Evolutionary conservation across 2,113 vertebrate genomes (phyloP).

Genomic region (Zosterops japonicus): DNA sequence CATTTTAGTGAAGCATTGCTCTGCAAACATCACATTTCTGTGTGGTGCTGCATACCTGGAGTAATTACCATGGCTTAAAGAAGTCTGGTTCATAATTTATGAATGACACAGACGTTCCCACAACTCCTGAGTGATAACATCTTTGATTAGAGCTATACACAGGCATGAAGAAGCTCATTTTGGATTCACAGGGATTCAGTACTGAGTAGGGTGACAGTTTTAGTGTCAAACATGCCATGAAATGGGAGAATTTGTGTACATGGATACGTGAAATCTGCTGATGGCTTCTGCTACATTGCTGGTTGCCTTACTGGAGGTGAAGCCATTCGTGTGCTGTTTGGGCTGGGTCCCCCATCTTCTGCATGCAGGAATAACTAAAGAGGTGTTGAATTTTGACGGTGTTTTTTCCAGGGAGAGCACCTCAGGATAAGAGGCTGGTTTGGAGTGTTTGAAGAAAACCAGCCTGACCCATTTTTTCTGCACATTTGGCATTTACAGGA

Average conservation of each 20-base stretch:
- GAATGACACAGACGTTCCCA: not conserved
- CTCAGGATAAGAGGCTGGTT: not conserved
- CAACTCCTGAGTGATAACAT: not conserved
- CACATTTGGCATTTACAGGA: not conserved
- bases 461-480: slow-evolving; percentile 19
- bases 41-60: not conserved
- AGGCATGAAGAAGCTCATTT: not conserved
- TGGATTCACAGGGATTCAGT: not conserved
- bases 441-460: not conserved
- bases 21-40: slow-evolving; percentile 12
- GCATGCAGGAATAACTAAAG: not conserved
- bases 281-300: not conserved
- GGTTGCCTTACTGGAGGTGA: not conserved
- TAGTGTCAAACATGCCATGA: not conserved
- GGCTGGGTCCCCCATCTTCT: not conserved
- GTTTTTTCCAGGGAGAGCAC: not conserved
- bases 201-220: not conserved
- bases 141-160: not conserved
- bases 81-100: slow-evolving; percentile 30
- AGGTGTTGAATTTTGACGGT: not conserved
- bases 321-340: not conserved
- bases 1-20: not conserved
- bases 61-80: not conserved
- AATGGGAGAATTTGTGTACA: not conserved
- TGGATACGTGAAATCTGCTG: not conserved